Percentiles rank a stretch among this genome's conserved stretches.
Evolutionary conservation across 2,888 invertebrate genomes (phyloP).

Genomic region (Trichogramma evanescens): DNA sequence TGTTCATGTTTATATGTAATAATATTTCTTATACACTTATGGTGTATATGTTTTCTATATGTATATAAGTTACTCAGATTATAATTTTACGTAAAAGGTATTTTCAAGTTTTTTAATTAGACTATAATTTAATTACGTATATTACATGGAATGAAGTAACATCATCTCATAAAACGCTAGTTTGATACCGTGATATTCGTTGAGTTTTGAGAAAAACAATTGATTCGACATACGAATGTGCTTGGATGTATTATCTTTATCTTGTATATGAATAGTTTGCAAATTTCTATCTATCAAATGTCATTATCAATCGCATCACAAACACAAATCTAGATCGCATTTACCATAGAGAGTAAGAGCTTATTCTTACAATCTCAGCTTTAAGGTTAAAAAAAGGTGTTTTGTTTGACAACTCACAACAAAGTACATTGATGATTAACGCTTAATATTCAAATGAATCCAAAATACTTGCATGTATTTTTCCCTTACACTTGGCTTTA

Average conservation of each 20-base stretch:
- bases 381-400: too few relatives aligned
- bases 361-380: too few relatives aligned
- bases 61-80: conserved; percentile 45
- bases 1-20: conserved; percentile 30
- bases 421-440: conserved; percentile 10
- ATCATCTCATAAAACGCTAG: conserved; percentile 37
- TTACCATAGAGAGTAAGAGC: too few relatives aligned
- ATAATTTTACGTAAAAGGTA: conserved; percentile 36
- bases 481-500: not conserved
- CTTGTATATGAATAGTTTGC: not conserved
- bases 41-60: conserved; percentile 29
- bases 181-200: conserved; percentile 45
- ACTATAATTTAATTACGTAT: conserved; percentile 41
- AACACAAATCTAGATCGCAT: too few relatives aligned
- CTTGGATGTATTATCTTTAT: not conserved
- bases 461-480: not conserved
- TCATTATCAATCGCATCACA: too few relatives aligned
- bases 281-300: too few relatives aligned
- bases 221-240: too few relatives aligned
- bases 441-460: conserved; percentile 9
- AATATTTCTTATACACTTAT: conserved; percentile 46
- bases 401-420: conserved; percentile 5
- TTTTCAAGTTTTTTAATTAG: conserved; percentile 40
- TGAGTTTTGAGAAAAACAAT: conserved; percentile 39
- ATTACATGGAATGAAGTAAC: conserved; percentile 48